A percentile compares a stretch with the other conserved stretches of the same genome.
Evolutionary conservation across 2,113 vertebrate species (phyloP).

Genomic region (Butorides virescens): DNA sequence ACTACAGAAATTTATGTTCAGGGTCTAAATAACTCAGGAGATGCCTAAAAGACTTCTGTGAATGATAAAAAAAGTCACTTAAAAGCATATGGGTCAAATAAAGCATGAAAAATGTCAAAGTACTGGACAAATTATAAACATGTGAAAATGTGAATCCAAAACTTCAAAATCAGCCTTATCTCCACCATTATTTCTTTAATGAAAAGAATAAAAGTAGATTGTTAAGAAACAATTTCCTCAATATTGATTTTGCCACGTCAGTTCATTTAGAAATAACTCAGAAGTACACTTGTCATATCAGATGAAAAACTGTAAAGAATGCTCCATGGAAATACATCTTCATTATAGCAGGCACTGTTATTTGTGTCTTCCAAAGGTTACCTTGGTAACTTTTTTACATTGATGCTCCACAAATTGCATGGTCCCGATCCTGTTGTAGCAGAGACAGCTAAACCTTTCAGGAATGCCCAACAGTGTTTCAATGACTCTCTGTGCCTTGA

Average conservation of each 20-base stretch:
- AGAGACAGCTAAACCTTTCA: neutral
- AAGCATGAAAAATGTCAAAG: neutral
- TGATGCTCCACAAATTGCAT: neutral
- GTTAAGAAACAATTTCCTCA: neutral
- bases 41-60: neutral
- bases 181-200: neutral
- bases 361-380: neutral
- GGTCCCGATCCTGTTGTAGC: neutral
- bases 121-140: neutral
- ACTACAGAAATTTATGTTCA: neutral
- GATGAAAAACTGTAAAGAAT: neutral
- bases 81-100: neutral
- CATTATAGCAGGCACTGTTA: neutral
- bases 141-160: neutral
- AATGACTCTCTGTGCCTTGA: neutral
- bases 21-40: neutral
- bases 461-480: neutral
- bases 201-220: neutral
- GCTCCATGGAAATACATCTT: neutral
- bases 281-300: neutral
- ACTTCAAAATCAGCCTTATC: neutral
- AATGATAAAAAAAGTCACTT: neutral
- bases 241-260: neutral
- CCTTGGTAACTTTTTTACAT: neutral
- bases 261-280: neutral